These are phyloP conservation scores for Mus spretus DNA, from an alignment of 2,797 vertebrate genomes.

Conservation along the genomic window DNA sequence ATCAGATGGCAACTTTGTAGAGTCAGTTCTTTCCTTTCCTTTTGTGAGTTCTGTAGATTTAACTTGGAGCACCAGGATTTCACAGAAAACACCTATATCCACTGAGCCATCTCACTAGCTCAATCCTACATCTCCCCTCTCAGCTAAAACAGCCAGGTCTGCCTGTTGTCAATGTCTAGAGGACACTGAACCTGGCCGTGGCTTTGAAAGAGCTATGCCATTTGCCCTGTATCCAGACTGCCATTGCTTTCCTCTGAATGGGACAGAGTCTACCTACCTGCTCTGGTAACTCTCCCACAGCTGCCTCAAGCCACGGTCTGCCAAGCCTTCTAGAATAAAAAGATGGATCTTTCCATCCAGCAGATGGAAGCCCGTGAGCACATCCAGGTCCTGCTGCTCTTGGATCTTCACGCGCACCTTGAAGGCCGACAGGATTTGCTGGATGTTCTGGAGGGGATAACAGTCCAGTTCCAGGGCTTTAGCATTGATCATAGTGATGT, in stretches of 20 bases:
- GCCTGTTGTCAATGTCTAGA: background rate
- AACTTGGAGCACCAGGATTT: background rate
- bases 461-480: conserved; percentile 87
- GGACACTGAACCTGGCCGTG: background rate
- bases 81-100: background rate
- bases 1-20: background rate
- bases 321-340: conserved; percentile 93
- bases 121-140: background rate
- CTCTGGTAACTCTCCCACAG: conserved; percentile 90
- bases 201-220: background rate
- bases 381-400: conserved; percentile 87
- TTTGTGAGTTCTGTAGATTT: background rate
- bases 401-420: conserved; percentile 81
- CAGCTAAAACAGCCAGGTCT: background rate
- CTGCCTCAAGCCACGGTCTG: conserved; percentile 88
- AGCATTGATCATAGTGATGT: conserved; percentile 90
- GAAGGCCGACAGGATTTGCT: conserved; percentile 86
- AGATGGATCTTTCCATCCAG: conserved; percentile 90
- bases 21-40: background rate
- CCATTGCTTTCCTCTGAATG: background rate
- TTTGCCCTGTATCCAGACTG: background rate
- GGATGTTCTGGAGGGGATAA: conserved; percentile 63
- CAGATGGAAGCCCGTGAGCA: conserved; percentile 93
- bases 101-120: background rate
- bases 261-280: conserved; percentile 84